Conservation (phyloP, 2,113 vertebrate species). For the Megalops atlanticus region DNA sequence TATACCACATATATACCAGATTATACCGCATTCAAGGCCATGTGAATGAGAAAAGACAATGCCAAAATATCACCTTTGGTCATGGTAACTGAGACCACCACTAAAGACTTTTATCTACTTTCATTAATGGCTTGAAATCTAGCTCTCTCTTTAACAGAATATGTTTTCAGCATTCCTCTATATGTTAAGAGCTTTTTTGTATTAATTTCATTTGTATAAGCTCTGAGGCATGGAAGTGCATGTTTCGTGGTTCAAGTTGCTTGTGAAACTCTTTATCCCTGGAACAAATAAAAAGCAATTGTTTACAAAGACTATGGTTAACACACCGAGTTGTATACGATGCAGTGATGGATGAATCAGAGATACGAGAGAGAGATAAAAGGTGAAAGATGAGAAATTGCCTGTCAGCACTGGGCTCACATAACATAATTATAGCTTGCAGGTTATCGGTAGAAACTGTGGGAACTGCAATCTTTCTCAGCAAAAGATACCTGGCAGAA, state of each 20-base stretch:
- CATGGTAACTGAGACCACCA: not conserved
- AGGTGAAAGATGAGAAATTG: constrained; percentile 19
- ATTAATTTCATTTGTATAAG: not conserved
- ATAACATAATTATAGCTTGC: constrained; percentile 18
- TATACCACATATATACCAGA: too few species aligned
- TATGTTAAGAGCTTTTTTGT: not conserved
- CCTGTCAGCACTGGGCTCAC: constrained; percentile 19
- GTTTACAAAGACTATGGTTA: not conserved
- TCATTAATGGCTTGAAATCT: not conserved
- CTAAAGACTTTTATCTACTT: not conserved
- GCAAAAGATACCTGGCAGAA: constrained; percentile 2
- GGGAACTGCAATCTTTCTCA: constrained; percentile 16
- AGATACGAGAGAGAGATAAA: constrained; percentile 18
- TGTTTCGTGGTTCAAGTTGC: not conserved
- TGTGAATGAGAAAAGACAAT: not conserved
- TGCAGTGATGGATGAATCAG: not conserved
- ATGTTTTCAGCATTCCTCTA: not conserved
- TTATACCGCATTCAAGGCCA: not conserved
- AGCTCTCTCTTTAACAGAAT: not conserved
- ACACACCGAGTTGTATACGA: not conserved
- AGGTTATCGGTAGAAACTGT: constrained; percentile 15
- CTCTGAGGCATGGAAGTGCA: not conserved
- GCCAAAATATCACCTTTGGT: not conserved
- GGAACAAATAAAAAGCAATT: not conserved
- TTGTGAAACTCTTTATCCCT: not conserved